Evolutionary conservation across 2,888 invertebrate species (phyloP), one percentile per base, ranked within the genome.

Genomic region (Pristionchus maxplancki): DNA sequence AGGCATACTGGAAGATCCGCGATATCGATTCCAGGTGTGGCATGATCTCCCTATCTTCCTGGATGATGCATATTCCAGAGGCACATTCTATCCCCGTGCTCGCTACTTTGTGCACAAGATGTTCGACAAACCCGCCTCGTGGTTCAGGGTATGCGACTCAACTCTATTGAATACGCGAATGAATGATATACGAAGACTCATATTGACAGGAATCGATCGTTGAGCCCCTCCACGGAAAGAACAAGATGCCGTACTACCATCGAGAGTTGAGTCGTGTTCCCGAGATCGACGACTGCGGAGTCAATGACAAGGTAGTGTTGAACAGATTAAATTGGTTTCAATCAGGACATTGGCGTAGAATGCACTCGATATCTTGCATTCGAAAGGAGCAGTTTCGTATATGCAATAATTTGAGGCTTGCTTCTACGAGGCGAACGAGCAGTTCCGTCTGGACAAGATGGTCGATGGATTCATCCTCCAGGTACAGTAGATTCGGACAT

Each of bases 271-370:
- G 96, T 86, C 96, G 99, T 90, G 99, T 99, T 6, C 98, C 98
- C 0, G 97, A 97, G 53, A 97, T 99, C 93, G 99, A 99, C 94
- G 96, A 98, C 94, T 99, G 99, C 95, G 97, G 97, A 91, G 96
- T 96, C 1, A 97, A 97, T 94, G 99, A 99, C 95, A 95, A 96
- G 1, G 96, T 97, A 37, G 28, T 1, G 3, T 81, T 40, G 15
- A 28, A 44, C 28, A 31, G 17, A 24, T 6, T 11, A 44, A 44
- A 11, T 11, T 44, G 8, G 6, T 9, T 6, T 44, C 44, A 11
- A 9, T 44, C 44, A 44, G 44, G 6, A 44, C 64, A 15, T n/a
- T n/a, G n/a, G n/a, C n/a, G n/a, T 62, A 9, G 1, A 11, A 20
- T 62, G 24, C 9, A 62, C 5, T 28, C 11, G 0, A 62, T 9